A percentile compares a stretch with the other conserved stretches of the same genome.
phyloP scores from a whole-genome alignment of 1,140 invertebrate species.

The Telenomus remus region DNA sequence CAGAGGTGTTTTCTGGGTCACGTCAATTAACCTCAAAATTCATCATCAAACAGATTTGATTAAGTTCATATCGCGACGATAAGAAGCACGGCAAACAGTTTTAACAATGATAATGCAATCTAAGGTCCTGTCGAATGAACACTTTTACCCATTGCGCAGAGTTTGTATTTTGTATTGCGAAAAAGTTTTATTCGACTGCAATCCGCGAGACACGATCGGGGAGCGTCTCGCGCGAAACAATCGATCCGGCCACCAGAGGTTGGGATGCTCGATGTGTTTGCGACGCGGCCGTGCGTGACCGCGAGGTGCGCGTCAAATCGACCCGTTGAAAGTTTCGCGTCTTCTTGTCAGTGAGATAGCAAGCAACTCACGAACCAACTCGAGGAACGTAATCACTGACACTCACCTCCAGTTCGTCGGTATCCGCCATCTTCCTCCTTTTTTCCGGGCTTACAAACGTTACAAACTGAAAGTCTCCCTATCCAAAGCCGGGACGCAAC shows the following conservation, averaged over 20 bases:
- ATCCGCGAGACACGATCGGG: not conserved
- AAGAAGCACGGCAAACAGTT: too few relatives aligned
- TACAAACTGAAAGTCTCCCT: not conserved
- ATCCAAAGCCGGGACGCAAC: conserved; percentile 1
- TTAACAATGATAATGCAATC: too few relatives aligned
- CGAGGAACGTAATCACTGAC: conserved; percentile 14
- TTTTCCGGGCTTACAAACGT: conserved; percentile 50
- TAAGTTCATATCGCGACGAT: too few relatives aligned
- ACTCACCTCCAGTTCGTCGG: conserved; percentile 73
- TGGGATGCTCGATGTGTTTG: not conserved
- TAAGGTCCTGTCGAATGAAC: too few relatives aligned
- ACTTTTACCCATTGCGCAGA: not conserved
- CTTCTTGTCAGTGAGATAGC: conserved; percentile 33
- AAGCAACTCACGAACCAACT: conserved; percentile 21
- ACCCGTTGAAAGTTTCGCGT: conserved; percentile 41
- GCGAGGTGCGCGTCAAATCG: conserved; percentile 5
- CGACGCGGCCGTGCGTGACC: not conserved
- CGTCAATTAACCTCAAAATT: too few relatives aligned
- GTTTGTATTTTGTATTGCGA: too few relatives aligned
- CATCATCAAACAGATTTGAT: too few relatives aligned
- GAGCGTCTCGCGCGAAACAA: not conserved
- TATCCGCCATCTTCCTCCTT: conserved; percentile 73
- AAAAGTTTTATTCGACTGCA: not conserved
- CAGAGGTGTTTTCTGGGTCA: too few relatives aligned
- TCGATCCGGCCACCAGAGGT: conserved; percentile 5